Conservation (phyloP, 2,113 vertebrate genomes). For the Crotalus horridus region DNA sequence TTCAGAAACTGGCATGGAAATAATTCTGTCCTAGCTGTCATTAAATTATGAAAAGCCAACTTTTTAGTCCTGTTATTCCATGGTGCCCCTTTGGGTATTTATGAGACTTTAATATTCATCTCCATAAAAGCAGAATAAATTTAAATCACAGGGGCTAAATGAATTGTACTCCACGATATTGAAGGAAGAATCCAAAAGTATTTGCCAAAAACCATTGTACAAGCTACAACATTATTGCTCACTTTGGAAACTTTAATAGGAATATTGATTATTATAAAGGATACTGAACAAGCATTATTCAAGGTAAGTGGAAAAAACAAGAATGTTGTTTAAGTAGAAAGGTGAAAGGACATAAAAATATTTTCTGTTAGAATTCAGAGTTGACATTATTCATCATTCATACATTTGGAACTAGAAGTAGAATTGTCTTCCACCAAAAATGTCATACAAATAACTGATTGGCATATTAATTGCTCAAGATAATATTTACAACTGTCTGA, state of each 20-base stretch:
- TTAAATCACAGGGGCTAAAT: background rate
- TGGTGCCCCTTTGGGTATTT: background rate
- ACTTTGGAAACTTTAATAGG: background rate
- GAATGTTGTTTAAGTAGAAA: background rate
- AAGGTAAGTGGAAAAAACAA: background rate
- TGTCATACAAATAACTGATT: background rate
- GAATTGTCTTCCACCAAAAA: background rate
- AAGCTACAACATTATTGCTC: background rate
- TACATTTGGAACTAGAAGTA: background rate
- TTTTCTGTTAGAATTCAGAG: background rate
- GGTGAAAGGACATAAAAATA: background rate
- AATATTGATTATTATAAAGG: background rate
- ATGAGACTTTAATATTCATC: background rate
- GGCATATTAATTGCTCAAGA: background rate
- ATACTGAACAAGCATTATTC: background rate
- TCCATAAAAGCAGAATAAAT: background rate
- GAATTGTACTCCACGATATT: background rate
- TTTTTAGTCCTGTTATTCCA: background rate
- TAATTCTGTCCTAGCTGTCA: too few species aligned
- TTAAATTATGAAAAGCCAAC: background rate
- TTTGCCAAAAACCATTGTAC: background rate
- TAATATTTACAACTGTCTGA: too few species aligned
- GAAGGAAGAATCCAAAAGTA: background rate
- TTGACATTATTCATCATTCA: background rate
- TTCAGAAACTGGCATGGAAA: too few species aligned